A percentile compares a stretch with the other conserved stretches of the same genome.
phyloP scores from a whole-genome alignment of 1,140 invertebrate genomes.

The Drosophila willistoni region DNA sequence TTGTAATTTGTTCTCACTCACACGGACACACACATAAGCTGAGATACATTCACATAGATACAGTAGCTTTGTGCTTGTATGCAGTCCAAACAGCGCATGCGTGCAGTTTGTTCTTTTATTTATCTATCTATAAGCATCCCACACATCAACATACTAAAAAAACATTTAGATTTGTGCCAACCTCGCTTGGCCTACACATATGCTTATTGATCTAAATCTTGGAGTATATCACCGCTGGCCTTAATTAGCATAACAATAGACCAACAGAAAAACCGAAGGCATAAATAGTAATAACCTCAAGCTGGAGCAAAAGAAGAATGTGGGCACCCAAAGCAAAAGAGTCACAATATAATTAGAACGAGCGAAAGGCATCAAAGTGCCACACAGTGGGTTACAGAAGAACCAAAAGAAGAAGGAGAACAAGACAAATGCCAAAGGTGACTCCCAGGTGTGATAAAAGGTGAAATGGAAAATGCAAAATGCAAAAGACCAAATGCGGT shows the following conservation, averaged over 20 bases:
- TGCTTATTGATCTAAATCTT: conserved; percentile 72
- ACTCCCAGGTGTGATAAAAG: conserved; percentile 13
- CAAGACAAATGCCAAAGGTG: conserved; percentile 10
- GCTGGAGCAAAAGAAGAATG: conserved; percentile 38
- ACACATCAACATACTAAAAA: conserved; percentile 9
- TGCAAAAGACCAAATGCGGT: conserved; percentile 50
- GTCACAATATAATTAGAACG: conserved; percentile 67
- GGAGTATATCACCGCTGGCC: conserved; percentile 57
- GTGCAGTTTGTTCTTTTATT: conserved; percentile 38
- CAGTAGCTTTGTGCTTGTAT: too few species aligned
- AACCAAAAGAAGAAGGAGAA: neutral
- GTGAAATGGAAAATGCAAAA: conserved; percentile 36
- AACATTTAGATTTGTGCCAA: conserved; percentile 49
- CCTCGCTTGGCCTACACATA: conserved; percentile 28
- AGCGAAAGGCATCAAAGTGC: conserved; percentile 57
- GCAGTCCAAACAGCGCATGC: conserved; percentile 29
- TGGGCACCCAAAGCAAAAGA: conserved; percentile 54
- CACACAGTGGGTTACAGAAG: conserved; percentile 57
- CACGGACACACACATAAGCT: conserved; percentile 6
- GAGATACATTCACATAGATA: conserved; percentile 8
- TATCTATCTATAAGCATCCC: conserved; percentile 18
- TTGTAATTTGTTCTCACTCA: conserved; percentile 40
- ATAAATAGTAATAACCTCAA: conserved; percentile 51
- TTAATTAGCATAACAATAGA: conserved; percentile 77
- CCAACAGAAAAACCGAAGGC: conserved; percentile 31